phyloP scores from a whole-genome alignment of 2,888 invertebrate genomes.

The Epicampocera succincta region DNA sequence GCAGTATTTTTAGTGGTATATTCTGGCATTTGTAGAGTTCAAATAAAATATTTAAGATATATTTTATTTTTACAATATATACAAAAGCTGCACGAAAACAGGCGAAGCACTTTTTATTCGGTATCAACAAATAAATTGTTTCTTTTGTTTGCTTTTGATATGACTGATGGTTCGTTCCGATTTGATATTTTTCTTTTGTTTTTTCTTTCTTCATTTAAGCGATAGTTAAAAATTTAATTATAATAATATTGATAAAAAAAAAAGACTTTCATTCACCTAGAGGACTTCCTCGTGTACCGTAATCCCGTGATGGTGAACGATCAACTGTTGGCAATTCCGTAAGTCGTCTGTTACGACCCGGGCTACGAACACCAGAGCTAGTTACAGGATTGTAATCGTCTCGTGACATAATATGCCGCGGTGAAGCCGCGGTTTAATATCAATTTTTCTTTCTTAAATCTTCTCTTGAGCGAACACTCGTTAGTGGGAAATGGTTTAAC shows the following conservation, averaged over 20 bases:
- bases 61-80: conserved; percentile 21
- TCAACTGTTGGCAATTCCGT: conserved; percentile 92
- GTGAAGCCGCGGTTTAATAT: conserved; percentile 80
- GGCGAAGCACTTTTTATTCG: conserved; percentile 20
- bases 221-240: conserved; percentile 29
- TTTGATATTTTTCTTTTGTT: conserved; percentile 1
- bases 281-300: conserved; percentile 85
- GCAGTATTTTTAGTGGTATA: neutral
- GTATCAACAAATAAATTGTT: neutral
- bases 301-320: conserved; percentile 92
- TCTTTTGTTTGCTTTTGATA: no score
- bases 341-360: conserved; percentile 85
- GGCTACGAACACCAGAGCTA: conserved; percentile 86
- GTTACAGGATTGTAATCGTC: conserved; percentile 83
- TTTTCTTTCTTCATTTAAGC: conserved; percentile 24
- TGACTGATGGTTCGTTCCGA: conserved; percentile 3
- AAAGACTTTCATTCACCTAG: conserved; percentile 81
- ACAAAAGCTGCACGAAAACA: conserved; percentile 69
- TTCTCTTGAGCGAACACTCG: conserved; percentile 44
- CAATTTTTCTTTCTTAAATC: conserved; percentile 26
- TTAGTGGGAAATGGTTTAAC: conserved; percentile 24
- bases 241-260: conserved; percentile 3
- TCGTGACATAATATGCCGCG: conserved; percentile 83
- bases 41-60: conserved; percentile 5
- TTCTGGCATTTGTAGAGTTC: neutral